Percentiles rank a stretch among this genome's conserved stretches.
These are phyloP conservation scores for Zosterops borbonicus DNA, from an alignment of 2,113 vertebrate species.

Conservation along the genomic window DNA sequence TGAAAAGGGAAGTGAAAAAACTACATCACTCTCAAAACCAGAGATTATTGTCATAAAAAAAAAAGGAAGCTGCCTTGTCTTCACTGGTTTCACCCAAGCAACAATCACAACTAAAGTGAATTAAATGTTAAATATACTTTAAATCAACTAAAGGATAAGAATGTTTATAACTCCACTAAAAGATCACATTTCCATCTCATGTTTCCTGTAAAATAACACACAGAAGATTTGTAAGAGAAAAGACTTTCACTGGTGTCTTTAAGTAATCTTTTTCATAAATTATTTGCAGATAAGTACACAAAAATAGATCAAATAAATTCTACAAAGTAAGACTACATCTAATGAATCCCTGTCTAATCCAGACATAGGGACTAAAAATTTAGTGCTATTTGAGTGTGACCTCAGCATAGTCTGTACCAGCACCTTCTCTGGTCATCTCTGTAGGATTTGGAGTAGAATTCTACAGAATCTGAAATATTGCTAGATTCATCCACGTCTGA, in stretches of 20 bases:
- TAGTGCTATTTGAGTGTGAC: not conserved
- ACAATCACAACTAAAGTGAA: not conserved
- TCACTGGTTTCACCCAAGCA: not conserved
- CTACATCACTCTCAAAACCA: not conserved
- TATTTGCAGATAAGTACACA: not conserved
- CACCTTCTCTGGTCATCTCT: not conserved
- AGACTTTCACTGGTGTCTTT: not conserved
- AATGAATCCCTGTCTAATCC: not conserved
- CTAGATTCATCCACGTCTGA: not conserved
- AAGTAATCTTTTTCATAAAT: not conserved
- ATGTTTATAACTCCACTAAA: not conserved
- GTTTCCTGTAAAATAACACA: not conserved
- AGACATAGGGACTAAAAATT: not conserved
- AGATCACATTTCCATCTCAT: not conserved
- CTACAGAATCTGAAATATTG: not conserved
- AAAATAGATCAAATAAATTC: not conserved
- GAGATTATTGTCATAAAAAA: not conserved
- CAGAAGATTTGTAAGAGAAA: not conserved
- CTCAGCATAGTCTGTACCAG: not conserved
- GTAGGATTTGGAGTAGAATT: not conserved
- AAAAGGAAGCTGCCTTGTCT: not conserved
- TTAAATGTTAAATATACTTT: not conserved
- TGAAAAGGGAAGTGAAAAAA: not conserved
- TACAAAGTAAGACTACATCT: not conserved
- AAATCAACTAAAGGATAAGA: not conserved